Evolutionary conservation across 92 coral and sea anemone genomes (phyloP).

Genomic region (Palythoa heliodiscus): DNA sequence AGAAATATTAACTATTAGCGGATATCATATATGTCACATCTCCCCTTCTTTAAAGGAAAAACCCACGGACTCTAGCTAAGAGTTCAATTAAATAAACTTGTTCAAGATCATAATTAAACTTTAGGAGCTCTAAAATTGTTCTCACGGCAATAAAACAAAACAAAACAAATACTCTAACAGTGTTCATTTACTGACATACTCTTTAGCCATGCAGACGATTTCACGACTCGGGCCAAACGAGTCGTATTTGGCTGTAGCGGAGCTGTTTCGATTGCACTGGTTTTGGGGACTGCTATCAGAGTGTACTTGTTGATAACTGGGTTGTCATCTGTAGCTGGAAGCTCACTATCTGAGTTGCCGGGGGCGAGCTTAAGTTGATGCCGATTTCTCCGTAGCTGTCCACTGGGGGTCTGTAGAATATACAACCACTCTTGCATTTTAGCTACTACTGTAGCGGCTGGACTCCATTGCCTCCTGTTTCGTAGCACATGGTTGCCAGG

Average conservation of each 20-base stretch:
- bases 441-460: constrained; percentile 20
- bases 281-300: background rate
- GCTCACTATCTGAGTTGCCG: background rate
- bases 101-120: background rate
- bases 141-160: background rate
- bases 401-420: too few species aligned
- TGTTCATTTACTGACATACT: constrained; percentile 5
- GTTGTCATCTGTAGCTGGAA: background rate
- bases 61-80: background rate
- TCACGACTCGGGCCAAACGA: constrained; percentile 11
- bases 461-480: constrained; percentile 39
- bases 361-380: constrained; percentile 9
- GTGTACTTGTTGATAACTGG: constrained; percentile 1
- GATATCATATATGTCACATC: background rate
- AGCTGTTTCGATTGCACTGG: background rate
- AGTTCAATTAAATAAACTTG: background rate
- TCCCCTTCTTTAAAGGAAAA: background rate
- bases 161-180: background rate
- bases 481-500: background rate
- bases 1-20: background rate
- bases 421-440: background rate
- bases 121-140: background rate
- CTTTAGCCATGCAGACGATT: background rate
- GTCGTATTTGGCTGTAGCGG: background rate
- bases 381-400: constrained; percentile 10